Conservation (phyloP, 2,113 vertebrate species). For the Sinocyclocheilus rhinocerous region DNA sequence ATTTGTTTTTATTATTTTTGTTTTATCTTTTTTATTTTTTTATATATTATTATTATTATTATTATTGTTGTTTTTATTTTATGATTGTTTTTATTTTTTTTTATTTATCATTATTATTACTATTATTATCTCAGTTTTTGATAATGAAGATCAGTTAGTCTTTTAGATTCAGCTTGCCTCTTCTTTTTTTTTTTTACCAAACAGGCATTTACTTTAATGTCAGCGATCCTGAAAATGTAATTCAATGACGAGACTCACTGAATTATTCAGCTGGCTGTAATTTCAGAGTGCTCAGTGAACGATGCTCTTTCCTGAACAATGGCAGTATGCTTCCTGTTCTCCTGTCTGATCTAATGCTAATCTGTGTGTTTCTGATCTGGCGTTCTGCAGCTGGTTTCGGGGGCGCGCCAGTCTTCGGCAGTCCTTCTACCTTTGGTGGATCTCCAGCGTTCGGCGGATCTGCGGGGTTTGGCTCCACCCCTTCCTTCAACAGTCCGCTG, state of each 20-base stretch:
- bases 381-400: conserved; percentile 86
- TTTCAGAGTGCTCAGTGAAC: conserved; percentile 67
- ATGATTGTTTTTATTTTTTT: no score
- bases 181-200: background rate
- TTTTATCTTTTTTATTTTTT: no score
- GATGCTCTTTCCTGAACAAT: background rate
- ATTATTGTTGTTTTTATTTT: no score
- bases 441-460: conserved; percentile 88
- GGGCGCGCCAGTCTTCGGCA: conserved; percentile 92
- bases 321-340: background rate
- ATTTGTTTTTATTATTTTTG: no score
- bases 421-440: conserved; percentile 91
- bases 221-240: conserved; percentile 63
- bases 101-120: background rate
- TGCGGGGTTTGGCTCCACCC: conserved; percentile 86
- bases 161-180: background rate
- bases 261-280: conserved; percentile 81
- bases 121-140: background rate
- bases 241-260: conserved; percentile 75
- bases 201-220: conserved; percentile 44
- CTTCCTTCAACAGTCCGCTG: conserved; percentile 86
- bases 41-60: no score
- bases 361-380: background rate
- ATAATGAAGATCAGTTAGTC: background rate
- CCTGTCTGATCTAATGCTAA: background rate